Percentiles rank a stretch among this genome's conserved stretches.
These are phyloP conservation scores for Grallaria varia DNA, from an alignment of 2,113 vertebrate genomes.

Conservation along the genomic window DNA sequence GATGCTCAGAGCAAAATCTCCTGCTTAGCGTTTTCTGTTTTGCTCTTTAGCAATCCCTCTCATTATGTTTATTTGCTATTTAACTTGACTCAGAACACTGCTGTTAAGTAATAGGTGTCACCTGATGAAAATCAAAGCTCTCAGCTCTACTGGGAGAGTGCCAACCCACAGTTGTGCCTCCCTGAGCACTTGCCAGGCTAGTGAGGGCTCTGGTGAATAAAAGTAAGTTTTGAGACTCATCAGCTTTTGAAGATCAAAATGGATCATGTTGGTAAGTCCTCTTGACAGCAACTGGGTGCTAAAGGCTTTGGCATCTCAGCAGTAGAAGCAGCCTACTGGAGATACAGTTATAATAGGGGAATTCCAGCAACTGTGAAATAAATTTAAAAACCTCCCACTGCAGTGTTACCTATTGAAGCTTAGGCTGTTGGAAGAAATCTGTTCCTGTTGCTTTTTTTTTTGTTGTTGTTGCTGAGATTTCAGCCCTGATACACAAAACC, in stretches of 20 bases:
- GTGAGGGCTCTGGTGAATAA: background rate
- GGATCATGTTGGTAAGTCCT: background rate
- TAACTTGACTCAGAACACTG: conserved; percentile 35
- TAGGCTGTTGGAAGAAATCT: background rate
- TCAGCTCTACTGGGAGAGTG: background rate
- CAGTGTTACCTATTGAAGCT: conserved; percentile 3
- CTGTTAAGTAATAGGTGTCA: conserved; percentile 40
- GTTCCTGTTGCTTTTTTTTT: background rate
- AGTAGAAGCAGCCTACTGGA: background rate
- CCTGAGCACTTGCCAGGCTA: background rate
- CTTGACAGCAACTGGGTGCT: background rate
- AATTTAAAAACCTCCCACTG: background rate
- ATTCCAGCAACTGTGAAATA: conserved; percentile 11
- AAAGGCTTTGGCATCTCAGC: background rate
- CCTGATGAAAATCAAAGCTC: conserved; percentile 35
- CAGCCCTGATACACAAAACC: background rate
- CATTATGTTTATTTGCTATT: background rate
- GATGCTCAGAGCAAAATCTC: conserved; percentile 21
- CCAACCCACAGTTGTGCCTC: background rate
- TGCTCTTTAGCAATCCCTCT: background rate
- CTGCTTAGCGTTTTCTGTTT: conserved; percentile 11
- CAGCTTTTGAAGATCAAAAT: background rate
- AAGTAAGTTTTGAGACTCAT: background rate
- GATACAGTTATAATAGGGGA: background rate
- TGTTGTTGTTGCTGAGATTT: background rate